Percentiles rank a stretch among this genome's conserved stretches.
Evolutionary conservation across 2,888 invertebrate species (phyloP).

Genomic region (Sesamia inferens): DNA sequence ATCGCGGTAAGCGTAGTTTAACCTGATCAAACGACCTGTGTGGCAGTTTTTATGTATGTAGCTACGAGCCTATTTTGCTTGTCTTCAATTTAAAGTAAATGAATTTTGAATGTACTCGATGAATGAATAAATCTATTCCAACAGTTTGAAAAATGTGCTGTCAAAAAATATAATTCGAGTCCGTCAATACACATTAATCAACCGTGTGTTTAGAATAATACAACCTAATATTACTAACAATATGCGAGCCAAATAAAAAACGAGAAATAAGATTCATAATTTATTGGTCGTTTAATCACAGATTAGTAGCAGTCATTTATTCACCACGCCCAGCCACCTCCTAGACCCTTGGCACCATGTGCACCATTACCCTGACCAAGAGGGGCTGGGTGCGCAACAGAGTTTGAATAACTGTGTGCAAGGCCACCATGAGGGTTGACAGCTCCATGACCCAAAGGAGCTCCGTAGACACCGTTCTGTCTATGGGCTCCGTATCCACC

Average conservation of each 20-base stretch:
- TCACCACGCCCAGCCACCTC: constrained; percentile 57
- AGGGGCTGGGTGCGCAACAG: constrained; percentile 50
- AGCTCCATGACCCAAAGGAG: constrained; percentile 47
- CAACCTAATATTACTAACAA: not conserved
- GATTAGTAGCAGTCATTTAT: constrained; percentile 50
- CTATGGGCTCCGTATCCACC: constrained; percentile 44
- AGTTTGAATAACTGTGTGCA: constrained; percentile 59
- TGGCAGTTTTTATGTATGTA: too few relatives aligned
- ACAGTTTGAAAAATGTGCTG: constrained; percentile 14
- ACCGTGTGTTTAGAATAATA: not conserved
- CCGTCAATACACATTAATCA: constrained; percentile 27
- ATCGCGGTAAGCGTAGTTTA: too few relatives aligned
- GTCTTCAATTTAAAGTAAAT: constrained; percentile 8
- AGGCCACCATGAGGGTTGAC: constrained; percentile 54
- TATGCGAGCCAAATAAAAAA: constrained; percentile 30
- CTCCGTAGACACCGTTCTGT: constrained; percentile 46
- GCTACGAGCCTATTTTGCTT: not conserved
- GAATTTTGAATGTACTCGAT: not conserved
- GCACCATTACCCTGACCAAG: constrained; percentile 48
- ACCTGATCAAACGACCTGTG: too few relatives aligned
- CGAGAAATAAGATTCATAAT: constrained; percentile 32
- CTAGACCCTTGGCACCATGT: constrained; percentile 50
- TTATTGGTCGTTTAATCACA: constrained; percentile 62
- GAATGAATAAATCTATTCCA: constrained; percentile 1
- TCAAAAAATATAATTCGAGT: constrained; percentile 11